phyloP scores from a whole-genome alignment of 2,113 vertebrate genomes.

The Gallinago media region DNA sequence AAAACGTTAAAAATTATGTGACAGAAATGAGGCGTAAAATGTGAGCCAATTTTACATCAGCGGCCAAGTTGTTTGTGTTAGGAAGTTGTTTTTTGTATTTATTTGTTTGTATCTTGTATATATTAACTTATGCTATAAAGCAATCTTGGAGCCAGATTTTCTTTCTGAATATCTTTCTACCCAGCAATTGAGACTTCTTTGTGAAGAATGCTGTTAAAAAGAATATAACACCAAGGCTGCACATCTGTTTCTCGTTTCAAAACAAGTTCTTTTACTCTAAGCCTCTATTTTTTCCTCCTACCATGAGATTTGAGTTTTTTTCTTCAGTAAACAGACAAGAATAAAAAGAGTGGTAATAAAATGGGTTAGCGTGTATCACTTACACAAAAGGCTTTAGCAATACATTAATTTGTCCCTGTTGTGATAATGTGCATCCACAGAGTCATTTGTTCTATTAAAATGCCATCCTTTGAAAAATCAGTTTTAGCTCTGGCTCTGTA shows the following conservation, averaged over 20 bases:
- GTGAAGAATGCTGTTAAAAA: neutral
- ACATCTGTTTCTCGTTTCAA: constrained; percentile 51
- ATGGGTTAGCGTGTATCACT: neutral
- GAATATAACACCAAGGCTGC: neutral
- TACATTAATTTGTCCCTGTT: neutral
- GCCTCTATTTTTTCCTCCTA: neutral
- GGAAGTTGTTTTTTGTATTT: neutral
- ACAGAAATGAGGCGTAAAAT: neutral
- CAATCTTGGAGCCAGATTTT: neutral
- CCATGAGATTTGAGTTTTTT: neutral
- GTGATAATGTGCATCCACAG: neutral
- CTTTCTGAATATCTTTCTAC: neutral
- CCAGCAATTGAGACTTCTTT: neutral
- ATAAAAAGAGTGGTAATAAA: neutral
- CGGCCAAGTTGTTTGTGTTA: neutral
- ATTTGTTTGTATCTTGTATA: no score
- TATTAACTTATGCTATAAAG: neutral
- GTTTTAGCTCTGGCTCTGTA: neutral
- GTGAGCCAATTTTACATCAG: neutral
- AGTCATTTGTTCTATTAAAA: neutral
- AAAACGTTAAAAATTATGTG: neutral
- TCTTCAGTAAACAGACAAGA: neutral
- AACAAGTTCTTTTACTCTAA: neutral
- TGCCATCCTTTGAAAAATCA: neutral
- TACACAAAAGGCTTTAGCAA: neutral